Evolutionary conservation across 2,113 vertebrate genomes (phyloP).

Genomic region (Sylvietta virens): DNA sequence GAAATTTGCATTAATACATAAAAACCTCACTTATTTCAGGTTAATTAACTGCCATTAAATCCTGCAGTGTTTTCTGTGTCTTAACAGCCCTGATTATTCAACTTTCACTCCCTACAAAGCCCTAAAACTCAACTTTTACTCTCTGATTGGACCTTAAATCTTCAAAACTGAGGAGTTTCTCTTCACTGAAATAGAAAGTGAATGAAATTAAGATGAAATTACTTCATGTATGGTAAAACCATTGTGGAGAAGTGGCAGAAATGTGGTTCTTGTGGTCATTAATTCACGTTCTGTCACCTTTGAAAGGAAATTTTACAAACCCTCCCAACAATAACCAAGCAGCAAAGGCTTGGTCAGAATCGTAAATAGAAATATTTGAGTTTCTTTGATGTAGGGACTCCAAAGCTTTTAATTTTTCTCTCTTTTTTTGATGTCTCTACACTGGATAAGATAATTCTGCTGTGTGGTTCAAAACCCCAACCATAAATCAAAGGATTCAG

Average conservation of each 20-base stretch:
- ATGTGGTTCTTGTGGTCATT: not conserved
- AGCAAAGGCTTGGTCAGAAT: not conserved
- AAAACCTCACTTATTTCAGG: not conserved
- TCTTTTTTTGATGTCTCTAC: not conserved
- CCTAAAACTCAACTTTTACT: not conserved
- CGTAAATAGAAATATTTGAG: not conserved
- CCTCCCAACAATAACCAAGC: not conserved
- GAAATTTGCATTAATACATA: not conserved
- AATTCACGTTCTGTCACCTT: not conserved
- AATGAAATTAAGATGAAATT: not conserved
- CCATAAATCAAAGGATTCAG: conserved; percentile 26
- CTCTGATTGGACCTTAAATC: not conserved
- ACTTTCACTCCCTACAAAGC: not conserved
- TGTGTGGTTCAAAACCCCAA: not conserved
- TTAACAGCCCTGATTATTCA: not conserved
- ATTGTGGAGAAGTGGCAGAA: not conserved
- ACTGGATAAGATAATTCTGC: not conserved
- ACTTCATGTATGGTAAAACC: not conserved
- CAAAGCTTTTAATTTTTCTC: not conserved
- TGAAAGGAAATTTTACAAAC: not conserved
- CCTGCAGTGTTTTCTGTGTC: not conserved
- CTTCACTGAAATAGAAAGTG: not conserved
- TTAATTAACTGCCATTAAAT: not conserved
- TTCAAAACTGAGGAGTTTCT: not conserved
- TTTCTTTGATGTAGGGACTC: not conserved